Evolutionary conservation across 2,888 invertebrate species (phyloP), one percentile per base, ranked within the genome.

Genomic region (Ischnura elegans): DNA sequence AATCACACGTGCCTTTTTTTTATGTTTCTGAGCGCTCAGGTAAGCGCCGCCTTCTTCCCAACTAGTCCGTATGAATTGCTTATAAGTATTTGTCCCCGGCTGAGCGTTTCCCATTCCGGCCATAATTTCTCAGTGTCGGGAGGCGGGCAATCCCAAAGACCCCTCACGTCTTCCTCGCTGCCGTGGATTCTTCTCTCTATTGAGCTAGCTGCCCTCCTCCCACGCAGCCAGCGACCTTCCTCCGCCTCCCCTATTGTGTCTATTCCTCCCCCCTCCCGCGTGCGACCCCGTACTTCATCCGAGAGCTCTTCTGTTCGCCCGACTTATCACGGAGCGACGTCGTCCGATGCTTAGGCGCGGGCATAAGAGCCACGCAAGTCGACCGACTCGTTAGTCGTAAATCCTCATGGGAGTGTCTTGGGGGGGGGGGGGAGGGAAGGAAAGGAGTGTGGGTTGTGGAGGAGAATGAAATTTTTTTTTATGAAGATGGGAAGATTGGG

Each of bases 191-290:
- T 51, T 55, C 16, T 45, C 51, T 51, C n/a, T n/a, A n/a, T n/a
- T 87, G 36, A 29, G 61, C 45, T 42, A 55, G 36, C 87, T 29
- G 43, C 29, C 87, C 55, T 36, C 42, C 87, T 93, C 93, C 76
- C 93, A 51, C 66, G 61, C 93, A n/a, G 94, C 87, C 94, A 85
- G 93, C 45, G 87, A 36, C 76, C 76, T 87, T 51, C 29, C 94
- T 85, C 61, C 85, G 51, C 55, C 84, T 47, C 66, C 61, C 93
- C 93, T 93, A 93, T 94, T 94, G 76, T 86, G 76, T 94, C 93
- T 85, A 90, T 94, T 93, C 93, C 93, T 43, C 47, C 47, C 87
- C 93, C 4, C 84, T 6, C 47, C 25, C 85, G 21, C 55, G 45
- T 84, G 66, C 87, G 76, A 66, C 47, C 84, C n/a, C 46, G n/a